A percentile compares a stretch with the other conserved stretches of the same genome.
Conservation (phyloP, 2,113 vertebrate genomes). For the Aegithalos caudatus region DNA sequence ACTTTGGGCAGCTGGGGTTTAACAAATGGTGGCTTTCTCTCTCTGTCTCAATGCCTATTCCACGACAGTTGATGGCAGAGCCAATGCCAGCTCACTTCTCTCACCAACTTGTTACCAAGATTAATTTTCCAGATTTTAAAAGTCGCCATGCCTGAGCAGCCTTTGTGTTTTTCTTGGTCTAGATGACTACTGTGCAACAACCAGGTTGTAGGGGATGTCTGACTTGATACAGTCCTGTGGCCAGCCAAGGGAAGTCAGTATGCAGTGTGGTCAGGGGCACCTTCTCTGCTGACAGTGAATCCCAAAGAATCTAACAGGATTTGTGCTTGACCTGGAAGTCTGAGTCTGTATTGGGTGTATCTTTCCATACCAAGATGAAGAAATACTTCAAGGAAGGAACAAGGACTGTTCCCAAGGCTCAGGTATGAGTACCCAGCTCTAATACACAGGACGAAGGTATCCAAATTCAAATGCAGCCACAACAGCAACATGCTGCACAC, state of each 20-base stretch:
- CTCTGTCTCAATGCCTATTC: not conserved
- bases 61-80: not conserved
- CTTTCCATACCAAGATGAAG: not conserved
- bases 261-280: accelerated
- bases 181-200: not conserved
- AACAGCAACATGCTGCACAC: accelerated
- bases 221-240: not conserved
- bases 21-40: accelerated
- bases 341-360: not conserved
- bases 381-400: not conserved
- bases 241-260: not conserved
- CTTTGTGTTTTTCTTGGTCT: not conserved
- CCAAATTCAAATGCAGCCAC: not conserved
- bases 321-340: not conserved
- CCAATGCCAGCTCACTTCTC: not conserved
- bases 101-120: not conserved
- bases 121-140: not conserved
- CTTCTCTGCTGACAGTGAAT: not conserved
- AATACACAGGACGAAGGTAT: not conserved
- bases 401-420: not conserved
- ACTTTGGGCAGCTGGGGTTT: not conserved
- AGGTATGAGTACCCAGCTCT: not conserved
- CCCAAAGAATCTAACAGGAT: not conserved
- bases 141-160: not conserved
- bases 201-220: not conserved